Conservation (phyloP, 1,140 invertebrate species). For the Drosophila kanapiae region DNA sequence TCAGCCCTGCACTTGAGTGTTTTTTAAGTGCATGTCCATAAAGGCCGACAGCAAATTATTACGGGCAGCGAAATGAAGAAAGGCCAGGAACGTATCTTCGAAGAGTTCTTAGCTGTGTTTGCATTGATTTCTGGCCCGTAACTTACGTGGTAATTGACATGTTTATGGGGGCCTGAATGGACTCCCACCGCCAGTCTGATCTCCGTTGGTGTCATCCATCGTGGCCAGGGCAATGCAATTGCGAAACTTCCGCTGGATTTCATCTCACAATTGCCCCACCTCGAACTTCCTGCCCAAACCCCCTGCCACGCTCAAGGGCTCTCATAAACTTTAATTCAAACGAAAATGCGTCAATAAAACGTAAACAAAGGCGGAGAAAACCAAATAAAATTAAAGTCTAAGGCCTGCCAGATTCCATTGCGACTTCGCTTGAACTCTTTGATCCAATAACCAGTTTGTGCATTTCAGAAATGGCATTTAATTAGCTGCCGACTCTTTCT, state of each 20-base stretch:
- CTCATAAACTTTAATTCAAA: conserved; percentile 65
- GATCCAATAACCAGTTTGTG: conserved; percentile 54
- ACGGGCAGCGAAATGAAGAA: conserved; percentile 39
- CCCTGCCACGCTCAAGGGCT: background rate
- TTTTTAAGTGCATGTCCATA: conserved; percentile 82
- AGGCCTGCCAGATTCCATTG: conserved; percentile 29
- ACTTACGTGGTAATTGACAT: conserved; percentile 78
- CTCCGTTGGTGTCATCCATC: conserved; percentile 64
- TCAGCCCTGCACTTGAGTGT: conserved; percentile 76
- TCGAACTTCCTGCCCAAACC: conserved; percentile 43
- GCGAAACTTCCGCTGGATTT: conserved; percentile 60
- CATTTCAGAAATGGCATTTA: conserved; percentile 70
- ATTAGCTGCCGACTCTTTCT: conserved; percentile 48
- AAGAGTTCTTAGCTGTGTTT: conserved; percentile 30
- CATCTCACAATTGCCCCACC: conserved; percentile 46
- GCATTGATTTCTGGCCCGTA: conserved; percentile 75
- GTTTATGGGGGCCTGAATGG: conserved; percentile 58
- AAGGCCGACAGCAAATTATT: conserved; percentile 74
- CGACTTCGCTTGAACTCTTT: conserved; percentile 28
- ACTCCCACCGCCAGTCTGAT: background rate
- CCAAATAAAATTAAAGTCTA: conserved; percentile 14
- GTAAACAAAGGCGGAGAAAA: conserved; percentile 49
- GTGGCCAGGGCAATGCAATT: conserved; percentile 35
- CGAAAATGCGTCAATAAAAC: conserved; percentile 58
- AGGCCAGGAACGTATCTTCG: conserved; percentile 20